phyloP scores from a whole-genome alignment of 2,888 invertebrate species.

The Pristionchus arcanus region DNA sequence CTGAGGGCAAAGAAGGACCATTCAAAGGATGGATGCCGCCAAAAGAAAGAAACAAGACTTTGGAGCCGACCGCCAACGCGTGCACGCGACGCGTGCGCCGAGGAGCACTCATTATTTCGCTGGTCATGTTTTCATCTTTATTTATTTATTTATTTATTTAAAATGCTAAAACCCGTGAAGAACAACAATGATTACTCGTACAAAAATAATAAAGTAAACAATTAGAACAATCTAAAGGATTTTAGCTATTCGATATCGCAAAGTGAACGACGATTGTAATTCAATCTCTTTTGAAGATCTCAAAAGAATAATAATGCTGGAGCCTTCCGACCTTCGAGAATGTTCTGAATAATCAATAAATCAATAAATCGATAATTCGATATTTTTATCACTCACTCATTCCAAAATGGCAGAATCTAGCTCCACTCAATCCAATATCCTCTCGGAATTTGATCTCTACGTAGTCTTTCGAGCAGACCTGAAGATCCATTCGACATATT shows the following conservation, averaged over 20 bases:
- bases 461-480: slow-evolving; percentile 13
- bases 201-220: neutral
- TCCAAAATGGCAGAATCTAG: slow-evolving; percentile 33
- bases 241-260: neutral
- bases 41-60: slow-evolving; percentile 26
- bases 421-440: slow-evolving; percentile 30
- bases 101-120: too few relatives aligned
- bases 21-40: neutral
- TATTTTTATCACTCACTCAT: neutral
- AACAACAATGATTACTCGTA: slow-evolving; percentile 4
- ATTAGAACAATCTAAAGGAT: neutral
- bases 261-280: neutral
- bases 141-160: neutral
- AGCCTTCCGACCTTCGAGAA: neutral
- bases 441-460: slow-evolving; percentile 41
- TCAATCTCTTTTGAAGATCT: neutral
- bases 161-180: neutral
- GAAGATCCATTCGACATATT: neutral
- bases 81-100: neutral
- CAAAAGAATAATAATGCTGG: neutral
- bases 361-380: neutral
- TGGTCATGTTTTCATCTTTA: neutral
- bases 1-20: slow-evolving; percentile 1
- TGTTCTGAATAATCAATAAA: neutral
- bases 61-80: neutral